Base-by-base conservation (phyloP, 2,797 vertebrate genomes). In the Triplophysa bombifrons region DNA sequence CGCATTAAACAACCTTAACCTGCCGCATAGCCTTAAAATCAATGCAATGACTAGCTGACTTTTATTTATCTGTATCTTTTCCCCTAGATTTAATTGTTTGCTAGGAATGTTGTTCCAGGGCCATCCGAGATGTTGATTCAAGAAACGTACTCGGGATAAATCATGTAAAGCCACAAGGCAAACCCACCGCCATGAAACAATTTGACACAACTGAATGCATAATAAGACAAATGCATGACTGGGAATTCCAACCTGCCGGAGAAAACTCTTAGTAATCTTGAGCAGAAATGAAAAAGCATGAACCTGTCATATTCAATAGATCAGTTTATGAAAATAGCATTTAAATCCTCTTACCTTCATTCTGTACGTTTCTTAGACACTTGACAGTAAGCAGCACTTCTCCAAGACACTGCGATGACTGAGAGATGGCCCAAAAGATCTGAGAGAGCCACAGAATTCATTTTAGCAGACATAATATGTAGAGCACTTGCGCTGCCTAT, bases 1-100 rank as follows among this genome's bases (percentile, higher is more conserved):
- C 10, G 2, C 48, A n/a, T 55, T 12, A 76, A 68, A 60, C 56
- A 25, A 22, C 34, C 34, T 38, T 1, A 38, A 38, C 34, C 34
- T 38, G 34, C 34, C 34, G 8, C 1, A 38, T 8, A 8, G 34
- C 3, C 13, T 2, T 25, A 27, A 7, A 27, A 27, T 27, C 22
- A 61, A 14, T 25, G 25, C 22, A 60, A 14, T 27, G 1, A 53
- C 16, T 53, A 2, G 51, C n/a, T 7, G 51, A 53, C 19, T n/a
- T 53, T n/a, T 19, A 9, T 74, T 10, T 34, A 66, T 12, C 50
- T 20, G 16, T 51, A 38, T 64, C 22, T 41, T 8, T 16, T 30
- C 8, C n/a, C 50, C 20, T 38, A 64, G n/a, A 72, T 71, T 20
- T 72, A n/a, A 71, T 14, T 25, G 16, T 30, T 71, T 71, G 38